Evolutionary conservation across 2,888 invertebrate genomes (phyloP), one percentile per base, ranked within the genome.

Genomic region (Azorinus chamasolen): DNA sequence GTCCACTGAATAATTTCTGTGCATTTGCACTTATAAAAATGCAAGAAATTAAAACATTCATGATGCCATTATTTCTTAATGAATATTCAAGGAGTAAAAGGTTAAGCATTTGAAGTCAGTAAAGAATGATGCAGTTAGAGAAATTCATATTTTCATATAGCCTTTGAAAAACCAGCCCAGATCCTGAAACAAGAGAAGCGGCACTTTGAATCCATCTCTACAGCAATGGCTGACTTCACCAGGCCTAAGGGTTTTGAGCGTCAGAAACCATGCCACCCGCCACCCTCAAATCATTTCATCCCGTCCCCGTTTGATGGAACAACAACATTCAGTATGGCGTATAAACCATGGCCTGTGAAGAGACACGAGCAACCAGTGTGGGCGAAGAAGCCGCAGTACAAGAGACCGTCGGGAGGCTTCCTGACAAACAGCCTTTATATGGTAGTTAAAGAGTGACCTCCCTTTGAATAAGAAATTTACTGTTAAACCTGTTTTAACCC

Each of bases 361-460:
- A 61, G 55, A 5, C 61, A 64, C 12, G 79, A 83, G 39, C 65
- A 72, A 14, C 85, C 85, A 0, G 54, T 65, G 5, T 85, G 85
- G 85, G 83, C 81, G 1, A 68, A 65, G 51, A 81, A 83, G 41
- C 71, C 78, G 0, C 70, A 41, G 27, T 85, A 83, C 54, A 83
- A 85, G 46, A 62, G 64, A 14, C 76, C 76, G 0, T n/a, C 16
- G 0, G 81, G 78, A 0, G 78, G 75, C 3, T 79, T 85, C 68
- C 41, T 72, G n/a, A 41, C 63, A 3, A 69, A 62, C n/a, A 78
- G 73, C n/a, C 51, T 79, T 8, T 85, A 85, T 48, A 78, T 41
- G 75, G 84, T 85, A 78, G 24, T 24, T 10, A 27, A 54, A 32
- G 32, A 32, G 32, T 32, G 4, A 32, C 32, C 10, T 32, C 32